These are phyloP conservation scores for Pomatorhinus ruficollis DNA, from an alignment of 2,113 vertebrate species.

Conservation along the genomic window DNA sequence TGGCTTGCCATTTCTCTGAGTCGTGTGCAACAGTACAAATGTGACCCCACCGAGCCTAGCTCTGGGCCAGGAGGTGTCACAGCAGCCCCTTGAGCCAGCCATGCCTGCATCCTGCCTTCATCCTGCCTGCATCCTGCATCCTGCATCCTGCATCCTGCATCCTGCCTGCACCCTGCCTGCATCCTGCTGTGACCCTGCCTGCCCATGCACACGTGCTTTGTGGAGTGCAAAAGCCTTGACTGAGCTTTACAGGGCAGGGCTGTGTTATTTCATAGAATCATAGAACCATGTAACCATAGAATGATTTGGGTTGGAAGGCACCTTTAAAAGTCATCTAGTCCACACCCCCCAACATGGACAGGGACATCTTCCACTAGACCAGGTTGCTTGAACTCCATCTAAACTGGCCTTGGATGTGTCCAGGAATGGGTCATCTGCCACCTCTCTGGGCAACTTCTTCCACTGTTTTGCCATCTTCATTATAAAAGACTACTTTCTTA, in stretches of 20 bases:
- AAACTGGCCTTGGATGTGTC: background rate
- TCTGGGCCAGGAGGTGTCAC: background rate
- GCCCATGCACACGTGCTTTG: accelerated
- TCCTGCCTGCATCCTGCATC: too few species aligned
- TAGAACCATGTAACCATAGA: background rate
- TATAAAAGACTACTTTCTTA: background rate
- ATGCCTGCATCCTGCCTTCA: background rate
- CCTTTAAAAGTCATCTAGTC: background rate
- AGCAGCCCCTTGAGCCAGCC: accelerated
- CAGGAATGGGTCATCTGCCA: background rate
- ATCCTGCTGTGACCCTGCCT: background rate
- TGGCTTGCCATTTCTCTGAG: accelerated
- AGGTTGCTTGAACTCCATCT: background rate
- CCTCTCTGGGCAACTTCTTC: background rate
- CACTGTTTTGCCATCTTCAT: background rate
- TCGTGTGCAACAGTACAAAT: too few species aligned
- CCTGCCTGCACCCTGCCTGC: background rate
- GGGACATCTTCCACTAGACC: background rate
- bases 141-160: background rate
- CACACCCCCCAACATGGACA: background rate
- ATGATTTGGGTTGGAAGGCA: background rate
- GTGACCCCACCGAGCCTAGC: accelerated
- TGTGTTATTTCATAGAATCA: background rate
- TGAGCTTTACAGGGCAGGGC: background rate
- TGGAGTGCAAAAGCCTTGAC: background rate